Evolutionary conservation across 2,888 invertebrate genomes (phyloP).

Genomic region (Entomobrya multifasciata): DNA sequence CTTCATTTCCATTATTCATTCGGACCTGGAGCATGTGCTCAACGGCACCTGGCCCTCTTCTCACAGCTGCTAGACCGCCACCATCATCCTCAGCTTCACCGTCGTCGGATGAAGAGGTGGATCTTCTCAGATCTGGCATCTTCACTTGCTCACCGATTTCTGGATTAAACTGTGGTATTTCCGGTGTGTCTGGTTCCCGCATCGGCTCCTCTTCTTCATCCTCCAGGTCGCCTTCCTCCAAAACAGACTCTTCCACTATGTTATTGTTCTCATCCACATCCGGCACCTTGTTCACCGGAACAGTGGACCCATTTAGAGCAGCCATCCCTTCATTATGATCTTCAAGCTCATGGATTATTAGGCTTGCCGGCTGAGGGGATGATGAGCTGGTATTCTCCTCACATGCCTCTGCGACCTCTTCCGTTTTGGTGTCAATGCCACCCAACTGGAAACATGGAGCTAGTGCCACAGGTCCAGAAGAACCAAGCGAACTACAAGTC

Average conservation of each 20-base stretch:
- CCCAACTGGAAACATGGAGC: conserved; percentile 30
- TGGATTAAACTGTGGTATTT: conserved; percentile 10
- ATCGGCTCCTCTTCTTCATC: conserved; percentile 15
- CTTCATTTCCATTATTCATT: neutral
- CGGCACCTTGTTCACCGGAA: conserved; percentile 2
- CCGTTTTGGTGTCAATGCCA: neutral
- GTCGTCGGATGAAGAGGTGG: neutral
- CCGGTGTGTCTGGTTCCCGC: neutral
- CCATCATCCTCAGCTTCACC: conserved; percentile 22
- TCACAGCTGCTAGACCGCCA: too few species aligned
- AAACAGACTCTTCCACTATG: conserved; percentile 24
- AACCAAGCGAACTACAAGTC: too few species aligned
- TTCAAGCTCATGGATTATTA: conserved; percentile 54
- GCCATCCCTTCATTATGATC: conserved; percentile 39
- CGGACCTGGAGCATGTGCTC: too few species aligned
- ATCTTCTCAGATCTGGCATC: conserved; percentile 38
- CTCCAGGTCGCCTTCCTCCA: conserved; percentile 13
- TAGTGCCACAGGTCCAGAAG: neutral
- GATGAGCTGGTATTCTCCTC: neutral
- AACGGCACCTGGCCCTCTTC: too few species aligned
- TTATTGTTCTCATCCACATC: conserved; percentile 60
- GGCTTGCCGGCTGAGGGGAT: conserved; percentile 44
- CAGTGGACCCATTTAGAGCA: neutral
- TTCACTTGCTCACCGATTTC: conserved; percentile 5
- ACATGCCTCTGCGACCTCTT: neutral